Evolutionary conservation across 1,140 invertebrate species (phyloP).

Genomic region (Caenorhabditis latens): DNA sequence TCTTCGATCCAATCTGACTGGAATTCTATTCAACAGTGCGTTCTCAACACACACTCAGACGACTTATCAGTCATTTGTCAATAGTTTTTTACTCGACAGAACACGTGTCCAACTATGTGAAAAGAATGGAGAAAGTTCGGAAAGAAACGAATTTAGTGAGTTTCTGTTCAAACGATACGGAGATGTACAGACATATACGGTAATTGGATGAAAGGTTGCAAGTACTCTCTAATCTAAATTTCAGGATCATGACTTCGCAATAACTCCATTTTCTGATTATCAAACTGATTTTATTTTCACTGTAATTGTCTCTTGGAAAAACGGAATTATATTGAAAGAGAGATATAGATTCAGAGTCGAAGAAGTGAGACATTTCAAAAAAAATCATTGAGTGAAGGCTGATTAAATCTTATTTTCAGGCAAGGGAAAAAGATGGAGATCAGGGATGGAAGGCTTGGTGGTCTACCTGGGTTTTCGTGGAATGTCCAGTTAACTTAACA

Average conservation of each 20-base stretch:
- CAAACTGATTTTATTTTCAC: background rate
- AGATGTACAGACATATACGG: background rate
- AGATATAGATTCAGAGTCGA: slow-evolving; percentile 13
- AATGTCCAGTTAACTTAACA: background rate
- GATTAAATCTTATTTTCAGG: background rate
- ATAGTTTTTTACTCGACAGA: background rate
- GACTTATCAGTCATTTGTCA: background rate
- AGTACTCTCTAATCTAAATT: background rate
- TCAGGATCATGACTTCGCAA: background rate
- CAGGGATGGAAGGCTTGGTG: slow-evolving; percentile 30
- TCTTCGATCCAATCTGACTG: background rate
- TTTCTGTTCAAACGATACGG: background rate
- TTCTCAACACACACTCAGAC: background rate
- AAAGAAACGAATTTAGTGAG: background rate
- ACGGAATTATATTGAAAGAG: slow-evolving; percentile 12
- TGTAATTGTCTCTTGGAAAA: background rate
- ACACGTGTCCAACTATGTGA: slow-evolving; percentile 2
- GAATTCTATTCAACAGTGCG: background rate
- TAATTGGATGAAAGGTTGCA: background rate
- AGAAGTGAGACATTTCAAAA: background rate
- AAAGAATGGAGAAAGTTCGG: background rate
- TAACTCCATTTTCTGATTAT: background rate
- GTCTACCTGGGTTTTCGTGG: slow-evolving; percentile 8
- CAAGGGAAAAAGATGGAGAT: background rate
- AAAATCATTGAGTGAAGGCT: background rate